Evolutionary conservation across 1,140 invertebrate genomes (phyloP).

Genomic region (Muscidifurax raptorellus): DNA sequence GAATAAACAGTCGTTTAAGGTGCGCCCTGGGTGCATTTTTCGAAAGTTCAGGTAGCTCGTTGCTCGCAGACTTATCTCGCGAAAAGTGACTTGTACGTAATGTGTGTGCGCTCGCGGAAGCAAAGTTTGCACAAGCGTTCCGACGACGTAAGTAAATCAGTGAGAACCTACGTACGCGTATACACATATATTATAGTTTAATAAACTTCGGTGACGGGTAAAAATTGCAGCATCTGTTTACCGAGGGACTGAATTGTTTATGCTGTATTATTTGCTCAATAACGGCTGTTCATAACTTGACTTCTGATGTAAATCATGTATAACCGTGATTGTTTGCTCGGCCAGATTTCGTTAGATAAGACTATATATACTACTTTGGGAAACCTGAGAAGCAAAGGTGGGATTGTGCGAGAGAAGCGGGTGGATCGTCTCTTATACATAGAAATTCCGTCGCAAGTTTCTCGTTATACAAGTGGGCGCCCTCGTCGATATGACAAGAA

Average conservation of each 20-base stretch:
- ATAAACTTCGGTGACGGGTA: neutral
- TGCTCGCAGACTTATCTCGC: slow-evolving; percentile 22
- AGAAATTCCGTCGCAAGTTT: neutral
- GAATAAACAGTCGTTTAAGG: slow-evolving; percentile 41
- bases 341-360: neutral
- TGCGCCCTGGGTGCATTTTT: neutral
- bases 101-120: neutral
- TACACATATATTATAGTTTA: neutral
- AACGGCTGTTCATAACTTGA: neutral
- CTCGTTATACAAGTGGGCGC: neutral
- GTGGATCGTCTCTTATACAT: neutral
- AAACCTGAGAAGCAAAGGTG: neutral
- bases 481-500: slow-evolving; percentile 23
- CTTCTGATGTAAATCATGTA: neutral
- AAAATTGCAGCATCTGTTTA: slow-evolving; percentile 4
- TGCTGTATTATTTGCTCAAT: neutral
- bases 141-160: slow-evolving; percentile 36
- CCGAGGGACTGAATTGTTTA: neutral
- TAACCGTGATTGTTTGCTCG: neutral
- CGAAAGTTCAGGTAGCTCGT: slow-evolving; percentile 19
- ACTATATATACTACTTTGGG: too few relatives aligned
- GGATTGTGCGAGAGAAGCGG: neutral
- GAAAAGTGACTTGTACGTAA: slow-evolving; percentile 23
- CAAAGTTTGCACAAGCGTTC: neutral
- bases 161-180: neutral